These are phyloP conservation scores for Philonicus albiceps DNA, from an alignment of 2,888 invertebrate species.

Conservation along the genomic window DNA sequence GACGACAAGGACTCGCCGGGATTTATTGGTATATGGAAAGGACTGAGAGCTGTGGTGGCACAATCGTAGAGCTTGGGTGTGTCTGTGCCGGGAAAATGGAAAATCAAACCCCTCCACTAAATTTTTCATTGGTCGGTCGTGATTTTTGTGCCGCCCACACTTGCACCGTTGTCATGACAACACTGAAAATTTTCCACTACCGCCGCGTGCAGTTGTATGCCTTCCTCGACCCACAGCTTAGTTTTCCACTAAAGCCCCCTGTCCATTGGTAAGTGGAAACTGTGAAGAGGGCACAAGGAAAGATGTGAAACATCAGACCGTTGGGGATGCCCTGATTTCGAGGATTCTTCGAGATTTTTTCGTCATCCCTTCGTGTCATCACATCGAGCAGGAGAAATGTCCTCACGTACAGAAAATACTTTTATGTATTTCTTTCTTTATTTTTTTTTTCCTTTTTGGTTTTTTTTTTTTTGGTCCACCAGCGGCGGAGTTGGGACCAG, in stretches of 20 bases:
- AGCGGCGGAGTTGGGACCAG: not conserved
- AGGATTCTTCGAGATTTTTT: conserved; percentile 49
- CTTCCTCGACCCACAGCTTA: conserved; percentile 12
- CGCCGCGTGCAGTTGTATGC: not conserved
- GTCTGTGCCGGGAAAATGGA: conserved; percentile 53
- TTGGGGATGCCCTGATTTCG: conserved; percentile 62
- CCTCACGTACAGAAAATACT: conserved; percentile 37
- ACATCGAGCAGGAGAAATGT: conserved; percentile 34
- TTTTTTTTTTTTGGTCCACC: conserved; percentile 3
- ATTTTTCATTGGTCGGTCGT: conserved; percentile 65
- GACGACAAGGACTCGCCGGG: conserved; percentile 25
- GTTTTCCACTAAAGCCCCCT: conserved; percentile 22
- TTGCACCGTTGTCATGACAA: conserved; percentile 48
- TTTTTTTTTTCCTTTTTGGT: not conserved
- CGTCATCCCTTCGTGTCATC: conserved; percentile 38
- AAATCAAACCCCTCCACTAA: conserved; percentile 64
- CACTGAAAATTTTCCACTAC: conserved; percentile 35
- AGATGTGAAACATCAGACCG: conserved; percentile 61
- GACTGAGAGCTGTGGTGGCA: not conserved
- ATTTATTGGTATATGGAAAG: conserved; percentile 27
- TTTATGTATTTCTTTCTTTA: conserved; percentile 34
- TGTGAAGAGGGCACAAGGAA: not conserved
- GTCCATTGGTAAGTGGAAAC: conserved; percentile 31
- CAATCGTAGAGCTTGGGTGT: not conserved
- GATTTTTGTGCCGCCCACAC: conserved; percentile 58